Conservation (phyloP, 2,888 invertebrate genomes). For the Rosalia funebris region DNA sequence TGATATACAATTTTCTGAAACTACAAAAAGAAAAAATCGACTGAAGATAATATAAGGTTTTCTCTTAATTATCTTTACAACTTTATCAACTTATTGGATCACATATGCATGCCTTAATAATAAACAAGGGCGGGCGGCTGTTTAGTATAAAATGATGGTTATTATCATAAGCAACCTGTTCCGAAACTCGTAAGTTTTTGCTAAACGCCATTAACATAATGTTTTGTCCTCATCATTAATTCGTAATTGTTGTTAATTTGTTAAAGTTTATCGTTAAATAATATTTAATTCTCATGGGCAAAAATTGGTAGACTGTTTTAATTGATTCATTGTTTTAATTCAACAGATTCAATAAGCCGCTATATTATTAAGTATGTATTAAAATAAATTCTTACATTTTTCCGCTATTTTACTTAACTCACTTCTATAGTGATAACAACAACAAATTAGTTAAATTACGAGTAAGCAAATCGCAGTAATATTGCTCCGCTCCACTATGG, state of each 20-base stretch:
- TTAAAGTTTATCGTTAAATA: too few relatives aligned
- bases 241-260: background rate
- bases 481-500: too few relatives aligned
- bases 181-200: background rate
- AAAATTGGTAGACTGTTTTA: too few relatives aligned
- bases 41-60: conserved; percentile 27
- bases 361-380: too few relatives aligned
- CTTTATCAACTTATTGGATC: conserved; percentile 26
- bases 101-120: conserved; percentile 15
- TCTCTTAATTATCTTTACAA: conserved; percentile 32
- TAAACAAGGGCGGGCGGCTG: conserved; percentile 1
- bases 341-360: too few relatives aligned
- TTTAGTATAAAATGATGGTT: background rate
- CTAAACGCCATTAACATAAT: background rate
- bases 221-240: background rate
- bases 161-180: background rate
- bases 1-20: conserved; percentile 42
- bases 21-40: conserved; percentile 32
- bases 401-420: too few relatives aligned
- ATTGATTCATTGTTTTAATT: too few relatives aligned
- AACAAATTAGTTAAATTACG: too few relatives aligned
- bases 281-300: too few relatives aligned
- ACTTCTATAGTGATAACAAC: too few relatives aligned
- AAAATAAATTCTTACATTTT: too few relatives aligned
- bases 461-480: too few relatives aligned